These are phyloP conservation scores for Muntiacus muntjak DNA, from an alignment of 2,113 vertebrate genomes.

Conservation along the genomic window DNA sequence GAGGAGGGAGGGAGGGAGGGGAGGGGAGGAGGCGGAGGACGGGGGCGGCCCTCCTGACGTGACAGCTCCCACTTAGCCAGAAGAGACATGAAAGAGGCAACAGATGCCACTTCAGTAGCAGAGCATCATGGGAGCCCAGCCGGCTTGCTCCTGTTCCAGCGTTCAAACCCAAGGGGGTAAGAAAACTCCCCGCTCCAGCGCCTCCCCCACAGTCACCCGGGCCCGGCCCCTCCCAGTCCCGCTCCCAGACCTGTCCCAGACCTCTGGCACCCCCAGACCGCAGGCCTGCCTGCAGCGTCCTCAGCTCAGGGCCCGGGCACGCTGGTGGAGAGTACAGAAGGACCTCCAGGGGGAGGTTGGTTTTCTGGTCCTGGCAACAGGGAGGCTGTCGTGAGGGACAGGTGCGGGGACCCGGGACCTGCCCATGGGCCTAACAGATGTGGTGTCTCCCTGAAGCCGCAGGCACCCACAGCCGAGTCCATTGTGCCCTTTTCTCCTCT, in stretches of 20 bases:
- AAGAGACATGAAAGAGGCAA: constrained; percentile 96
- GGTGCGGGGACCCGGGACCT: constrained; percentile 40
- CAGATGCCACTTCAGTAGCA: constrained; percentile 97
- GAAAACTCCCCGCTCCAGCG: not conserved
- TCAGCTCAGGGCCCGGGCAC: not conserved
- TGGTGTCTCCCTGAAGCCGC: constrained; percentile 75
- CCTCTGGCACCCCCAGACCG: not conserved
- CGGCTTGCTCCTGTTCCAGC: constrained; percentile 77
- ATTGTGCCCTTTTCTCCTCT: constrained; percentile 72
- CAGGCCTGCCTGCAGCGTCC: not conserved
- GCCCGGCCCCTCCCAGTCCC: not conserved
- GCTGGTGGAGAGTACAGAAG: not conserved
- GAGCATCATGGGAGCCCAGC: constrained; percentile 96
- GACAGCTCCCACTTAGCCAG: constrained; percentile 98
- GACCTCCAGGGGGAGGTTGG: not conserved
- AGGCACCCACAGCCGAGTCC: constrained; percentile 72
- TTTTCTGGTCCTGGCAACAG: not conserved
- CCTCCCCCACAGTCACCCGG: not conserved
- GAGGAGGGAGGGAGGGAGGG: constrained; percentile 59
- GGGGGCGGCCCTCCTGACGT: constrained; percentile 93
- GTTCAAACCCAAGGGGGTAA: constrained; percentile 62
- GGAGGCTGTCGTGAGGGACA: constrained; percentile 54
- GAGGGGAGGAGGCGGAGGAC: constrained; percentile 84
- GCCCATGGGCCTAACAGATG: constrained; percentile 68
- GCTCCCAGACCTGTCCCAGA: not conserved